Evolutionary conservation across 2,797 vertebrate genomes (phyloP).

Genomic region (Luscinia megarhynchos): DNA sequence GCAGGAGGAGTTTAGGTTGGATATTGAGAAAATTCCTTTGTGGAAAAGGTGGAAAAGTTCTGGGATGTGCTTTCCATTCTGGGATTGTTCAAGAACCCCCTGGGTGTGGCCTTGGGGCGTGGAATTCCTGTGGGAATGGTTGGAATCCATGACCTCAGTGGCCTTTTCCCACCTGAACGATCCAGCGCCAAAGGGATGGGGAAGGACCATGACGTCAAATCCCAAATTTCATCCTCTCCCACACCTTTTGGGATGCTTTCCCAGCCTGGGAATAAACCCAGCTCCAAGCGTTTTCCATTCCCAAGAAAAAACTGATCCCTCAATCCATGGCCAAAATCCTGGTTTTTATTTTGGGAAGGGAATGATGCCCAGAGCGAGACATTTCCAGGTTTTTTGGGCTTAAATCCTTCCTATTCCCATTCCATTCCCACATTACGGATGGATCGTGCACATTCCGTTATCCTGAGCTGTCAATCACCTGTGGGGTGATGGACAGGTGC

Average conservation of each 20-base stretch:
- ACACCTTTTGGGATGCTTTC: background rate
- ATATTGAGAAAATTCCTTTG: rapidly evolving
- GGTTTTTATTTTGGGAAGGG: background rate
- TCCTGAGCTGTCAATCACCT: background rate
- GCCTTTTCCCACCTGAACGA: background rate
- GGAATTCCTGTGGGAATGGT: background rate
- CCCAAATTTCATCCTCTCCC: background rate
- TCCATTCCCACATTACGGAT: rapidly evolving
- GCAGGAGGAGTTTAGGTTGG: background rate
- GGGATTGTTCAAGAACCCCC: background rate
- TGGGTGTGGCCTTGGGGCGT: no score
- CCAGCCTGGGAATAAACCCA: background rate
- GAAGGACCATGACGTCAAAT: rapidly evolving
- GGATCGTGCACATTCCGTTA: rapidly evolving
- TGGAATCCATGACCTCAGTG: rapidly evolving
- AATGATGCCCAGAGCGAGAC: background rate
- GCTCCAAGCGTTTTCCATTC: background rate
- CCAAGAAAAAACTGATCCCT: background rate
- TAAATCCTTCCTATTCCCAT: background rate
- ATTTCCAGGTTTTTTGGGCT: background rate
- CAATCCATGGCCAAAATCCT: background rate
- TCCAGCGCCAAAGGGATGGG: rapidly evolving
- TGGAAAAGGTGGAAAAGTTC: background rate
- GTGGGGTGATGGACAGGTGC: no score
- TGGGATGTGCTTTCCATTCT: background rate